These are phyloP conservation scores for Drosophila picticornis DNA, from an alignment of 2,888 invertebrate species.

Conservation along the genomic window DNA sequence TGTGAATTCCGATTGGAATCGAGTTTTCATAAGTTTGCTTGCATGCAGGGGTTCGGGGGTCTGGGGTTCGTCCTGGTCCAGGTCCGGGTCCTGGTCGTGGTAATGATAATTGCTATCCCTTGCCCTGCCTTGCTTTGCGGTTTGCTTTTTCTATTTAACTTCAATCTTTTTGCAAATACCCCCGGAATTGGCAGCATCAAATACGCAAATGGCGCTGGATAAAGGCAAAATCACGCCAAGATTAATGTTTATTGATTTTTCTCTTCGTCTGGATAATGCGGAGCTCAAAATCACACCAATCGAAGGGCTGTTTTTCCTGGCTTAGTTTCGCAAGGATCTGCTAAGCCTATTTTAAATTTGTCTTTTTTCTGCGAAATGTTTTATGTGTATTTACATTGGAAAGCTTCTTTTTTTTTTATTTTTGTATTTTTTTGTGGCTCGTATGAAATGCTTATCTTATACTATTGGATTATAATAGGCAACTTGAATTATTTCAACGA, in stretches of 20 bases:
- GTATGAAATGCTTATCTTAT: neutral
- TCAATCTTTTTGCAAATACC: constrained; percentile 63
- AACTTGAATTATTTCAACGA: neutral
- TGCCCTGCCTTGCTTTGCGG: constrained; percentile 2
- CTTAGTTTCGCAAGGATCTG: constrained; percentile 68
- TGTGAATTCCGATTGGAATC: constrained; percentile 18
- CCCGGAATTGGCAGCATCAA: constrained; percentile 50
- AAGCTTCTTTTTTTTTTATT: constrained; percentile 16
- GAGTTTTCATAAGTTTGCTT: constrained; percentile 13
- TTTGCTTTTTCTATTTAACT: constrained; percentile 55
- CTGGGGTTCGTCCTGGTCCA: neutral
- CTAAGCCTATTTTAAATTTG: constrained; percentile 74
- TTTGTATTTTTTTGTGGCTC: neutral
- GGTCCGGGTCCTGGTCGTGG: constrained; percentile 4
- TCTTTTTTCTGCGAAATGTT: constrained; percentile 25
- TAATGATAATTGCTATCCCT: constrained; percentile 52
- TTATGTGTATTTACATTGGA: constrained; percentile 70
- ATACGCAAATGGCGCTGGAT: constrained; percentile 76
- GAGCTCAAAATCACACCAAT: constrained; percentile 19
- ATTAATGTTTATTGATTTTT: constrained; percentile 79
- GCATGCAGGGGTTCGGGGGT: neutral
- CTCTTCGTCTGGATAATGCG: constrained; percentile 66
- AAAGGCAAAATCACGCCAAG: constrained; percentile 76
- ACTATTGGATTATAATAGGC: neutral
- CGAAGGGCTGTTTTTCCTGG: constrained; percentile 46